A percentile compares a stretch with the other conserved stretches of the same genome.
These are phyloP conservation scores for Tenthredo livida DNA, from an alignment of 2,888 invertebrate species.

Conservation along the genomic window DNA sequence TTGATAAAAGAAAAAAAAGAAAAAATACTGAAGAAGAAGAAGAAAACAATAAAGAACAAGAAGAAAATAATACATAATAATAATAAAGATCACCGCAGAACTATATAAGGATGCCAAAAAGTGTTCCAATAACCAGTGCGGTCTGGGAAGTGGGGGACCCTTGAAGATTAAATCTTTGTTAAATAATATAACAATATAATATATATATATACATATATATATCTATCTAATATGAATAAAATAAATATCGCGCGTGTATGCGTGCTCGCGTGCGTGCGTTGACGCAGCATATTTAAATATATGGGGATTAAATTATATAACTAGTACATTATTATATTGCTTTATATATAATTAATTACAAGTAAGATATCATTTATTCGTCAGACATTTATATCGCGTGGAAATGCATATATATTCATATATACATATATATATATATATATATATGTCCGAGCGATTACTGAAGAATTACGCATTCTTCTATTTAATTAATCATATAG, in stretches of 20 bases:
- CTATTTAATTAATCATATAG: neutral
- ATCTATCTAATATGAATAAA: neutral
- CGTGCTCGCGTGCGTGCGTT: slow-evolving; percentile 23
- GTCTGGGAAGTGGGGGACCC: slow-evolving; percentile 34
- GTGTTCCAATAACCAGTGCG: slow-evolving; percentile 60
- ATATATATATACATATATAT: neutral
- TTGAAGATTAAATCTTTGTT: slow-evolving; percentile 47
- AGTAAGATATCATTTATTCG: slow-evolving; percentile 32
- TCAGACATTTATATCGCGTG: neutral
- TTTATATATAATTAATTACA: slow-evolving; percentile 29
- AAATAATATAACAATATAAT: slow-evolving; percentile 21
- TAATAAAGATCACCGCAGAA: slow-evolving; percentile 56
- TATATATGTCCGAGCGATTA: neutral
- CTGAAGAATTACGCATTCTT: slow-evolving; percentile 2
- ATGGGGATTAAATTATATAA: slow-evolving; percentile 34
- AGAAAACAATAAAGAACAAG: neutral
- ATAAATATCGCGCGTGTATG: neutral
- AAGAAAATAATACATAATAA: slow-evolving; percentile 36
- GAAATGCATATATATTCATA: neutral
- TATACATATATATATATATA: neutral
- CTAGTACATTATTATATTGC: slow-evolving; percentile 19
- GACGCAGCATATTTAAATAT: slow-evolving; percentile 34
- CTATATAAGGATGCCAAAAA: slow-evolving; percentile 62
- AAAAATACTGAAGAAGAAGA: neutral
- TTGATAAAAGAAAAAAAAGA: neutral